Percentiles rank a stretch among this genome's conserved stretches.
These are phyloP conservation scores for Morpho helenor DNA, from an alignment of 2,888 invertebrate species.

Conservation along the genomic window DNA sequence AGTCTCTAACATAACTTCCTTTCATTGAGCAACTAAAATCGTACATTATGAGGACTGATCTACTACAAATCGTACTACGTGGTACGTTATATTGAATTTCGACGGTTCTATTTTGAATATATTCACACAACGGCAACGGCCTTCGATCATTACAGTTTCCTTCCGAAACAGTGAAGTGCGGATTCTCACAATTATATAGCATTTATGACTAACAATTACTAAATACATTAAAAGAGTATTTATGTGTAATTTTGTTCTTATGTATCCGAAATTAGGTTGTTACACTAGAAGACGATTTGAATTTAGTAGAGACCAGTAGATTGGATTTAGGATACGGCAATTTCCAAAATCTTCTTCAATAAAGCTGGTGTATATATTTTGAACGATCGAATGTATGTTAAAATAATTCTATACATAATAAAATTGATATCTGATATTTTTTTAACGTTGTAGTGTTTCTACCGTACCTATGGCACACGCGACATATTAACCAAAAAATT, in stretches of 20 bases:
- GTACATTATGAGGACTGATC: slow-evolving; percentile 35
- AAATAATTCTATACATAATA: no score
- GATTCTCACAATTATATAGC: slow-evolving; percentile 14
- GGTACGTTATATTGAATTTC: not conserved
- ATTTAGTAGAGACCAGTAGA: no score
- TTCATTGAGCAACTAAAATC: slow-evolving; percentile 43
- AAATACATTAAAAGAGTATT: no score
- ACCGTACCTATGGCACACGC: no score
- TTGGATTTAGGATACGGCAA: no score
- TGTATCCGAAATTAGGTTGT: not conserved
- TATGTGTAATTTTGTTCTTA: no score
- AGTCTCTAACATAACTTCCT: slow-evolving; percentile 38
- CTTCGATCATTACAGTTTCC: slow-evolving; percentile 26
- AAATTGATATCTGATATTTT: no score
- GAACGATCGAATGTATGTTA: no score
- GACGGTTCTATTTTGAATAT: slow-evolving; percentile 15
- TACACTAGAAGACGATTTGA: not conserved
- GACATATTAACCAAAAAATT: no score
- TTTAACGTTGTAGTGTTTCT: no score
- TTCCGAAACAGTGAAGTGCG: slow-evolving; percentile 24
- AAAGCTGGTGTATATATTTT: no score
- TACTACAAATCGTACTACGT: not conserved
- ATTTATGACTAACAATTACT: slow-evolving; percentile 1
- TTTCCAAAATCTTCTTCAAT: no score
- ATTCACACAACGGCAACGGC: slow-evolving; percentile 5